Percentiles rank a stretch among this genome's conserved stretches.
Conservation (phyloP, 1,140 invertebrate species). For the Liolophura sinensis region DNA sequence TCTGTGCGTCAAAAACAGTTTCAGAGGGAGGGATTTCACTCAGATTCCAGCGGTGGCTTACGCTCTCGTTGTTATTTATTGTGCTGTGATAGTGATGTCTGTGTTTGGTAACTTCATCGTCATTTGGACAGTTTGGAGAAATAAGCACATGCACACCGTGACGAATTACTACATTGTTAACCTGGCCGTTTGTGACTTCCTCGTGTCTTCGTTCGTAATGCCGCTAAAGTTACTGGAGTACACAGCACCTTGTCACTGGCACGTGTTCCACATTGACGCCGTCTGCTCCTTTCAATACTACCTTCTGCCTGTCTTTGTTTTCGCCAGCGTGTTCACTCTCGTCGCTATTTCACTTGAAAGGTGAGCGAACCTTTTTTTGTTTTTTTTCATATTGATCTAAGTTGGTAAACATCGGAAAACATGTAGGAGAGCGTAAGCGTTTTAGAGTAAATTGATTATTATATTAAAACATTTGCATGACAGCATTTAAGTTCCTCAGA, state of each 20-base stretch:
- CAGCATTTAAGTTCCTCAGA: too few species aligned
- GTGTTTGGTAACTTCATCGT: slow-evolving; percentile 31
- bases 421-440: too few species aligned
- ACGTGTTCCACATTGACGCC: slow-evolving; percentile 39
- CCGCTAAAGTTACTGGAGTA: slow-evolving; percentile 58
- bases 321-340: slow-evolving; percentile 52
- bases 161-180: slow-evolving; percentile 61
- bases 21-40: too few species aligned
- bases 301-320: slow-evolving; percentile 55
- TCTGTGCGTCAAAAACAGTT: too few species aligned
- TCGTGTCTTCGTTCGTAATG: slow-evolving; percentile 56
- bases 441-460: too few species aligned
- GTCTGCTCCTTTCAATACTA: slow-evolving; percentile 49
- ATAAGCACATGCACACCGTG: slow-evolving; percentile 57
- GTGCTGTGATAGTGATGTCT: slow-evolving; percentile 47
- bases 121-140: slow-evolving; percentile 27
- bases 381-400: too few species aligned
- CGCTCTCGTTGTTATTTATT: slow-evolving; percentile 32
- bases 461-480: too few species aligned
- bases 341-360: slow-evolving; percentile 60
- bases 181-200: slow-evolving; percentile 53
- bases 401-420: too few species aligned
- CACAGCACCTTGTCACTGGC: slow-evolving; percentile 43
- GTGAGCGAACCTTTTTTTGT: slow-evolving; percentile 27
- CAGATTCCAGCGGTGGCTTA: not conserved